Base-by-base conservation (phyloP, 1,140 invertebrate species). In the Drosophila triauraria region DNA sequence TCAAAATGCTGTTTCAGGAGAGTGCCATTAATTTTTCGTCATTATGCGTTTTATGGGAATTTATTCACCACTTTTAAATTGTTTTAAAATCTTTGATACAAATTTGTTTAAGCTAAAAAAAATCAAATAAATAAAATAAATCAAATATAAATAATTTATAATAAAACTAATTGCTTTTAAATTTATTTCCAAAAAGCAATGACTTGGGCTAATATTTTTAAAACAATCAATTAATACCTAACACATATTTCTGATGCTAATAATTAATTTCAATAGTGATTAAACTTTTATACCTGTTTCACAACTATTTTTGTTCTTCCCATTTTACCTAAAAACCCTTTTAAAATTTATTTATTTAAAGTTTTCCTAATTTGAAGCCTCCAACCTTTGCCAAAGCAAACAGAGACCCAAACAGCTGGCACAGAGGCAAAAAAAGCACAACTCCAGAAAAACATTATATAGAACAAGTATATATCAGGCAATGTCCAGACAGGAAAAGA, bases 351-450 rank as follows among this genome's bases (percentile, higher is more conserved):
- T 56, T 56, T 56, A 56, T 40, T 40, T 56, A 25, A n/a, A 38
- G 35, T 17, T 27, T 43, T 57, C 40, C 25, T 75, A 88, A 88
- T 84, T 86, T 84, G 63, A 88, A 75, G 62, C 67, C 67, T 50
- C 27, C 71, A 75, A 58, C 65, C 77, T 63, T 64, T 75, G 84
- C 84, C 84, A 88, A 88, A 63, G 67, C 70, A 88, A 88, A 83
- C 56, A 88, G 56, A 23, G 17, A 35, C 63, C 69, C 12, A 44
- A 53, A 50, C 50, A 80, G 60, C 59, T 84, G 75, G 50, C 58
- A 46, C 57, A 44, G 43, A 40, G 60, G 64, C 65, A n/a, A 51
- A 54, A 58, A 50, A 67, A 57, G 27, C 40, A 38, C 43, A 48
- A n/a, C 27, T 40, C 17, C 51, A 54, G 43, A 65, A 48, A 38